Base-by-base conservation (phyloP, 2,888 invertebrate genomes). In the Leucania comma region DNA sequence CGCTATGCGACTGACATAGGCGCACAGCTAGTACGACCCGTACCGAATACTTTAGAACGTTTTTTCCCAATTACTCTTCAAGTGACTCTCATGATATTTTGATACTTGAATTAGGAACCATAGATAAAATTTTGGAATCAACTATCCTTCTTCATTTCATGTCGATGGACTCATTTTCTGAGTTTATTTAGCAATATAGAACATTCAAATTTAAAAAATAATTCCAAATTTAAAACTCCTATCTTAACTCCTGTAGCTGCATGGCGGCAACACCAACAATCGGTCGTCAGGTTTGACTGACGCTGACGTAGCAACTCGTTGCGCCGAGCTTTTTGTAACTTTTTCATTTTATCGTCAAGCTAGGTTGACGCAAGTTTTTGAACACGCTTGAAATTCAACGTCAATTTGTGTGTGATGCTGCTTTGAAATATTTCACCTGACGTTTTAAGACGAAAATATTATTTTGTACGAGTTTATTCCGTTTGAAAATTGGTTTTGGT, bases 251-350 rank as follows among this genome's bases (percentile, higher is more conserved):
- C 20, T 68, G 50, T 53, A 29, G 68, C 59, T 53, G 22, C 22
- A 63, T 38, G 61, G 51, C 61, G 17, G 48, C 10, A 73, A 48
- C 72, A 58, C 64, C 72, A 80, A 86, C 86, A 86, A 86, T 86
- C 74, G 81, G 51, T 86, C 87, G 76, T 86, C 77, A 82, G 60
- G 57, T 84, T 81, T 80, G 68, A 76, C 87, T 86, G 86, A 87
- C 86, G 69, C 72, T 46, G 57, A 57, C 57, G 79, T 74, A 57
- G 56, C 57, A 78, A 72, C 66, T 76, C 82, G 80, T 77, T 68
- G 75, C 71, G 64, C 72, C 59, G 32, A 72, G 66, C 42, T 69
- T 71, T 87, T 86, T 84, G 78, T 76, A 76, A 83, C 81, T 78
- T 82, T 85, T 87, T 84, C 68, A 84, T 86, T 87, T 78, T 70